These are phyloP conservation scores for Chironomus tepperi DNA, from an alignment of 1,140 invertebrate species.

Conservation along the genomic window DNA sequence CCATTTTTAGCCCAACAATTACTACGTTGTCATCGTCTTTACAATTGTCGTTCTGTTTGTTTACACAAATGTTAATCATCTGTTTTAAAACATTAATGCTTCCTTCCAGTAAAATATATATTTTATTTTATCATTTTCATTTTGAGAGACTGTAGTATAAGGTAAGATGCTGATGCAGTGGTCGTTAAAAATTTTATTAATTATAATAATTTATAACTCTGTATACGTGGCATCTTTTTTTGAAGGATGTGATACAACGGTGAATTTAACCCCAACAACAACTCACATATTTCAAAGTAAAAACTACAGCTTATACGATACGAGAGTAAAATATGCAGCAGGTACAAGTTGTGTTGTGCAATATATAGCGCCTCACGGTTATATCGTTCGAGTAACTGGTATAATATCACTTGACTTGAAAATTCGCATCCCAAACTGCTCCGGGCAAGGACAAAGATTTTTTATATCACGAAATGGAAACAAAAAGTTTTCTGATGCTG, in stretches of 20 bases:
- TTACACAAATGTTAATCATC: no score
- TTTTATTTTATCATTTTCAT: no score
- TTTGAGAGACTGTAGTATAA: no score
- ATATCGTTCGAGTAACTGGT: neutral
- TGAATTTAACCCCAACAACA: neutral
- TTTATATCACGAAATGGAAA: neutral
- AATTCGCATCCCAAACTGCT: neutral
- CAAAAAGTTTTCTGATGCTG: neutral
- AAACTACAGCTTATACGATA: neutral
- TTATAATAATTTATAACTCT: neutral
- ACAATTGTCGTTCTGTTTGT: no score
- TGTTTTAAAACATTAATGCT: no score
- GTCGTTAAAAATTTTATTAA: no score
- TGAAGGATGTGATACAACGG: neutral
- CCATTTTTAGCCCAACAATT: no score
- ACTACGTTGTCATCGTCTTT: no score
- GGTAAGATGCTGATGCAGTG: no score
- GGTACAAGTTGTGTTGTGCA: neutral
- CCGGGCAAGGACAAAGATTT: conserved; percentile 1
- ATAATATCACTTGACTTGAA: neutral
- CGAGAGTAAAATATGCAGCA: neutral
- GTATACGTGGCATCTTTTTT: neutral
- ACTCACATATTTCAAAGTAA: neutral
- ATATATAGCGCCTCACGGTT: neutral
- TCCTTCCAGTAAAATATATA: no score